Evolutionary conservation across 2,113 vertebrate species (phyloP), one percentile per base, ranked within the genome.

Genomic region (Scolopax mira): DNA sequence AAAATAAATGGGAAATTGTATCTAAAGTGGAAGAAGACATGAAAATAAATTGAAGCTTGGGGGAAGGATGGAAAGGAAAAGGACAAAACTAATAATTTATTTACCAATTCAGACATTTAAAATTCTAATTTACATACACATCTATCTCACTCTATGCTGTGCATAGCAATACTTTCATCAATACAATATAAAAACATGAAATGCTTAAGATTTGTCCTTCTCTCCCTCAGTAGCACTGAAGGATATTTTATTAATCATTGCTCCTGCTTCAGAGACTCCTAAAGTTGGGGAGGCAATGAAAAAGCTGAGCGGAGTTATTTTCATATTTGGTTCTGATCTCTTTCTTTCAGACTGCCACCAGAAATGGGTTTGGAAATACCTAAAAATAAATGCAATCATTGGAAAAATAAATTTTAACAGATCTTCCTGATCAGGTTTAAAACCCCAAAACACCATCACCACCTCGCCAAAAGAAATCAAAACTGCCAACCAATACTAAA

Each of bases 11-110:
- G 28, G 39, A 88, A 70, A 70, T 13, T n/a, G 27, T 39, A 87
- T 67, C 42, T 69, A 33, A 13, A 67, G 24, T 77, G 31, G 54
- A 85, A 92, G 46, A 92, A 95, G 71, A 70, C 21, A 79, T 70
- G 49, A 95, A 85, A 95, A 93, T 77, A 93, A 90, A 94, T 83
- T 93, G 71, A 94, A 85, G 49, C 82, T 93, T 90, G 37, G 42
- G 90, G 88, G n/a, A 73, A 92, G 27, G 39, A 80, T 92, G 42
- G 64, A 73, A 90, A 67, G 3, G 16, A 19, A 86, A 94, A 88
- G 37, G 55, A 91, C 31, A 93, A 92, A 95, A 51, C 60, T 83
- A 94, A 92, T 88, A 90, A 92, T 90, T 95, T 93, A 95, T 97
- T 95, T 92, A 94, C 67, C 18, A 62, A 67, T 58, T 41, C 55